These are phyloP conservation scores for Mormyrus proboscirostris DNA, from an alignment of 2,797 vertebrate genomes.

Conservation along the genomic window DNA sequence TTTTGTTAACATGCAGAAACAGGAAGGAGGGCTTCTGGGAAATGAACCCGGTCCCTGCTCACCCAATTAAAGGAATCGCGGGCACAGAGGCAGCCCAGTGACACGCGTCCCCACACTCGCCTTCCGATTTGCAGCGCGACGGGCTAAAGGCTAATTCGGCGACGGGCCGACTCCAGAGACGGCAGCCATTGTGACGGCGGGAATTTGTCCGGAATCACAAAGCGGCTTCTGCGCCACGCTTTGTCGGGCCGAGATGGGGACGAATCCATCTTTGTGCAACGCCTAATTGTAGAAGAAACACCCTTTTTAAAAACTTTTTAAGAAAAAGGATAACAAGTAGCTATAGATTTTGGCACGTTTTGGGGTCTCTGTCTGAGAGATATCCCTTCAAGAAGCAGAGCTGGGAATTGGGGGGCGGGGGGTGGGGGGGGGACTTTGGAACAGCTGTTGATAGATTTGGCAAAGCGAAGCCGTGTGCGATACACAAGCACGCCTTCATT, in stretches of 20 bases:
- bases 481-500: constrained; percentile 4
- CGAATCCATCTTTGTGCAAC: neutral
- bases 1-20: constrained; percentile 72
- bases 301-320: neutral
- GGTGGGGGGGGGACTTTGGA: neutral
- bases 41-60: constrained; percentile 73
- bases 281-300: constrained; percentile 8
- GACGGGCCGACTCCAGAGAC: constrained; percentile 58
- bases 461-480: constrained; percentile 8
- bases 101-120: constrained; percentile 78
- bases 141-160: constrained; percentile 76
- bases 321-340: neutral
- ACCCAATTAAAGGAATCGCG: constrained; percentile 76
- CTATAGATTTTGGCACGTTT: neutral
- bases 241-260: constrained; percentile 23
- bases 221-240: constrained; percentile 40
- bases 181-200: constrained; percentile 47
- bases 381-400: neutral
- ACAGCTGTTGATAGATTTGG: constrained; percentile 19
- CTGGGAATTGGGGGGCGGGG: neutral
- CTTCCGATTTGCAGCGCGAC: constrained; percentile 68
- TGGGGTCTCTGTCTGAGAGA: neutral
- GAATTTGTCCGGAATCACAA: constrained; percentile 53
- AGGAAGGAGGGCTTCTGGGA: constrained; percentile 60
- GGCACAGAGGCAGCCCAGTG: constrained; percentile 69